A percentile compares a stretch with the other conserved stretches of the same genome.
phyloP scores from a whole-genome alignment of 2,113 vertebrate genomes.

The Zootoca vivipara region DNA sequence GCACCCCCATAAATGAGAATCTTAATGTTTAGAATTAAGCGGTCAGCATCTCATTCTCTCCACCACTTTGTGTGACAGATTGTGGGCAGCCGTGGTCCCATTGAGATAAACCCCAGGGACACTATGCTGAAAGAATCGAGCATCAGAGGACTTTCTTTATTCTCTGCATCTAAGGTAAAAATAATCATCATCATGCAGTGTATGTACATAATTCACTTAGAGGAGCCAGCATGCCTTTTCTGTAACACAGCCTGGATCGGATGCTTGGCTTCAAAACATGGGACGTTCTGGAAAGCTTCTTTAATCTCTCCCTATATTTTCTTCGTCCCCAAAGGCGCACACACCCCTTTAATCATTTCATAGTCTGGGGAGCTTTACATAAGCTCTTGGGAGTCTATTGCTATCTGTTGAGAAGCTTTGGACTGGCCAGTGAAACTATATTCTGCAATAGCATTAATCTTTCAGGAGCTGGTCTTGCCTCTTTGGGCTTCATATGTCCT shows the following conservation, averaged over 20 bases:
- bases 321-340: no score
- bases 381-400: neutral
- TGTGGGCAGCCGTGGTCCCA: slow-evolving; percentile 85
- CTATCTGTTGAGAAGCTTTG: neutral
- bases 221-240: neutral
- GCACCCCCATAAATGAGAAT: neutral
- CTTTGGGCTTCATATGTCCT: neutral
- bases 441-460: neutral
- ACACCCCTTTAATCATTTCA: neutral
- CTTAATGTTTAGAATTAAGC: fast-evolving
- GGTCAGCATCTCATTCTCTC: neutral
- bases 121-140: slow-evolving; percentile 87
- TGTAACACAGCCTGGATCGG: neutral
- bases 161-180: slow-evolving; percentile 80
- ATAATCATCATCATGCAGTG: neutral
- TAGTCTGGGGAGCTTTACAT: neutral
- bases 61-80: slow-evolving; percentile 71
- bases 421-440: neutral
- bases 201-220: neutral
- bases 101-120: slow-evolving; percentile 91
- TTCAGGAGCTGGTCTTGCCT: neutral
- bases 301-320: no score
- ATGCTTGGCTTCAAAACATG: neutral
- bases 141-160: slow-evolving; percentile 82
- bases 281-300: no score